phyloP scores from a whole-genome alignment of 1,140 invertebrate species.

The Acromyrmex echinatior region DNA sequence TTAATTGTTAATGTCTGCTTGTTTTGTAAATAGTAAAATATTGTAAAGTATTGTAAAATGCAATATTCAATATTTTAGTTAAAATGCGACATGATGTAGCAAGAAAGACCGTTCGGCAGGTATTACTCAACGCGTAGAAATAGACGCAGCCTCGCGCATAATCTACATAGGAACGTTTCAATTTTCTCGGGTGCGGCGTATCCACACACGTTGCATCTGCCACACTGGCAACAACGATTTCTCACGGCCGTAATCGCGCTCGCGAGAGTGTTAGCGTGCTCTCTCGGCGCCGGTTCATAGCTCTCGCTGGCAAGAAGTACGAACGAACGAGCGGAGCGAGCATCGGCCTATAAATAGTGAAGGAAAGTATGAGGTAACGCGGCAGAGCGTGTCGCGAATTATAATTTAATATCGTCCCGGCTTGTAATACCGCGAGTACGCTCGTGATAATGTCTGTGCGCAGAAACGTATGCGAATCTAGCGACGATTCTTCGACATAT shows the following conservation, averaged over 20 bases:
- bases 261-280: slow-evolving; percentile 41
- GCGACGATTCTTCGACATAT: slow-evolving; percentile 14
- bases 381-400: slow-evolving; percentile 77
- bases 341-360: slow-evolving; percentile 79
- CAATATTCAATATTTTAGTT: not conserved
- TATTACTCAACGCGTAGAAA: slow-evolving; percentile 46
- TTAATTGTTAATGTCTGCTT: not conserved
- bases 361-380: slow-evolving; percentile 79
- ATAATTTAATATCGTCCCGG: slow-evolving; percentile 75
- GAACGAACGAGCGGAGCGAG: slow-evolving; percentile 62
- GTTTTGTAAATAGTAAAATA: not conserved
- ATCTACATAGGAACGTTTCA: slow-evolving; percentile 62
- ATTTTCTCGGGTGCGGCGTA: slow-evolving; percentile 48
- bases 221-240: slow-evolving; percentile 31
- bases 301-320: slow-evolving; percentile 63
- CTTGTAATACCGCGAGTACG: slow-evolving; percentile 42
- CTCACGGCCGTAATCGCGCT: slow-evolving; percentile 54
- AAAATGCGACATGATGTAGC: not conserved
- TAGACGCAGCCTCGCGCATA: slow-evolving; percentile 25
- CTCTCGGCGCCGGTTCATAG: slow-evolving; percentile 72
- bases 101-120: slow-evolving; percentile 26
- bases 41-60: too few relatives aligned
- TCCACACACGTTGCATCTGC: slow-evolving; percentile 41
- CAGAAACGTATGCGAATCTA: slow-evolving; percentile 22
- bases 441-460: slow-evolving; percentile 10